Evolutionary conservation across 2,797 vertebrate genomes (phyloP).

Genomic region (Micrastur ruficollis): DNA sequence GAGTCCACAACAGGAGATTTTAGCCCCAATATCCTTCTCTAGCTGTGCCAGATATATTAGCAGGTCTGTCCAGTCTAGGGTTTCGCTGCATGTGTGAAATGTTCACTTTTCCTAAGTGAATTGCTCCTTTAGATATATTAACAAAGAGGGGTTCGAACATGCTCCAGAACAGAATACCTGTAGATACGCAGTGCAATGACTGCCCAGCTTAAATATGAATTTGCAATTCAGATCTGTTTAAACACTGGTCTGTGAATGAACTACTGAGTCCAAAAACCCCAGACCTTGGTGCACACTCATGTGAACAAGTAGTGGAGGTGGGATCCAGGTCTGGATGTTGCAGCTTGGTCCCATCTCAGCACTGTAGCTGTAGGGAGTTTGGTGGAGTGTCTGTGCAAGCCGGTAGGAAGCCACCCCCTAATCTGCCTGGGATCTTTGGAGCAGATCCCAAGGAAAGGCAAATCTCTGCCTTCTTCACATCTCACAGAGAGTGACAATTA

Average conservation of each 20-base stretch:
- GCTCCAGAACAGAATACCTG: background rate
- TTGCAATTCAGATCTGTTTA: background rate
- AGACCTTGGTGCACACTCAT: background rate
- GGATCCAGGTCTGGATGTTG: background rate
- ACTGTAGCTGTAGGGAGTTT: background rate
- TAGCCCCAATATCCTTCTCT: background rate
- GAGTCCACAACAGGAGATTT: background rate
- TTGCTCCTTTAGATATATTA: background rate
- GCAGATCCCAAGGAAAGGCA: background rate
- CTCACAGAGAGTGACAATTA: background rate
- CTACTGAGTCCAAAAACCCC: background rate
- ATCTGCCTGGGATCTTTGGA: background rate
- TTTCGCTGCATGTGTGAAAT: background rate
- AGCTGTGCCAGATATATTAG: background rate
- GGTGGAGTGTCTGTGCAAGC: background rate
- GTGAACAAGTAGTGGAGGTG: background rate
- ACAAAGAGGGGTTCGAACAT: accelerated
- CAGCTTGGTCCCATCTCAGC: background rate
- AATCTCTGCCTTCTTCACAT: background rate
- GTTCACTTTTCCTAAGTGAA: background rate
- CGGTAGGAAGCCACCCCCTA: background rate
- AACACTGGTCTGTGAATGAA: background rate
- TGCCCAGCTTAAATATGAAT: background rate
- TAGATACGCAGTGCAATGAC: background rate
- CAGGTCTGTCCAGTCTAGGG: background rate